A percentile compares a stretch with the other conserved stretches of the same genome.
These are phyloP conservation scores for Fragum fragum DNA, from an alignment of 2,888 invertebrate species.

Conservation along the genomic window DNA sequence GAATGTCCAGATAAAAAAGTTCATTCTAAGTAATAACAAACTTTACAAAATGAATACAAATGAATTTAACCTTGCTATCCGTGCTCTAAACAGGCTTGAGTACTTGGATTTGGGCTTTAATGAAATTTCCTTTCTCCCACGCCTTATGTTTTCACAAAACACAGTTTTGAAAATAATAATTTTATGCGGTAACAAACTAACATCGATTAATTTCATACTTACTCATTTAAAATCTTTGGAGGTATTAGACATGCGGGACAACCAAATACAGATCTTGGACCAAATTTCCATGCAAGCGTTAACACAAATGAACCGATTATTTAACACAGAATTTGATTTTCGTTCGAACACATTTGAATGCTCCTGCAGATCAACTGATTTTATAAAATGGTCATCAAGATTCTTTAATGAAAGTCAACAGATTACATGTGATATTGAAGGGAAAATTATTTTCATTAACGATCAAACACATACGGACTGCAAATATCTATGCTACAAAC, in stretches of 20 bases:
- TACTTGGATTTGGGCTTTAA: not conserved
- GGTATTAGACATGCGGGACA: not conserved
- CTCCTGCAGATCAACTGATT: not conserved
- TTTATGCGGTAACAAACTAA: not conserved
- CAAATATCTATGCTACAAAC: not conserved
- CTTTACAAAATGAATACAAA: not conserved
- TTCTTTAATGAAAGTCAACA: not conserved
- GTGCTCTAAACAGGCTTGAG: not conserved
- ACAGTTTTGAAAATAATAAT: not conserved
- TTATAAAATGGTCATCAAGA: not conserved
- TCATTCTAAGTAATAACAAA: not conserved
- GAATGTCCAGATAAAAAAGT: not conserved
- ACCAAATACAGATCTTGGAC: not conserved
- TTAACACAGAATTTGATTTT: not conserved
- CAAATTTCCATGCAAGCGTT: not conserved
- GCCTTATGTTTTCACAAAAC: not conserved
- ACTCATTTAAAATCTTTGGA: not conserved
- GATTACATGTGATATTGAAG: not conserved
- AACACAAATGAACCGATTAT: too few relatives aligned
- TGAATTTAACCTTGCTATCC: not conserved
- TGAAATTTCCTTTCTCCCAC: not conserved
- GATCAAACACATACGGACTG: not conserved
- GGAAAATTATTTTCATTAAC: not conserved
- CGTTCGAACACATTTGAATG: not conserved
- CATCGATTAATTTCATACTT: not conserved